Percentiles rank a stretch among this genome's conserved stretches.
These are phyloP conservation scores for Nesometra sesokonis DNA, from an alignment of 35 echinoderm and acorn worm species.

Conservation along the genomic window DNA sequence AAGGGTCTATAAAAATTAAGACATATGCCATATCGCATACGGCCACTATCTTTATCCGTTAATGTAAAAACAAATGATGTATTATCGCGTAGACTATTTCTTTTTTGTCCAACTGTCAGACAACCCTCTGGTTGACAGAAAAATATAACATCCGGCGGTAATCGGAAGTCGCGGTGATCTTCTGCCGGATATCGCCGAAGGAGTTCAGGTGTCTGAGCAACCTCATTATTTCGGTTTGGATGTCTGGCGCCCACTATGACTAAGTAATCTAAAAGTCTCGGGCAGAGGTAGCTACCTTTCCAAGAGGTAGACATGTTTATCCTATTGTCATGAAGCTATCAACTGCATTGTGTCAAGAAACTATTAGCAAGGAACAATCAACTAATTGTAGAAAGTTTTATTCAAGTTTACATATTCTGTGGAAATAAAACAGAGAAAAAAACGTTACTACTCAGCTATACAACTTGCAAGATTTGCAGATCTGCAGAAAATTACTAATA, in stretches of 20 bases:
- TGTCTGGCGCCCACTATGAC: conserved; percentile 71
- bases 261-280: conserved; percentile 79
- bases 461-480: too few species aligned
- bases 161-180: conserved; percentile 69
- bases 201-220: conserved; percentile 86
- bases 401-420: too few species aligned
- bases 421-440: too few species aligned
- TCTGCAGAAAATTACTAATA: too few species aligned
- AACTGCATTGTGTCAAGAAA: background rate
- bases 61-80: conserved; percentile 94
- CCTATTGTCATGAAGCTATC: background rate
- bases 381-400: too few species aligned
- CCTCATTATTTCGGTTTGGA: conserved; percentile 88
- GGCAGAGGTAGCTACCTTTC: conserved; percentile 51
- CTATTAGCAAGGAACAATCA: too few species aligned
- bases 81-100: conserved; percentile 59
- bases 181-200: conserved; percentile 65
- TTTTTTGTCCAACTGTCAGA: conserved; percentile 67
- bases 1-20: conserved; percentile 97
- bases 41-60: conserved; percentile 78
- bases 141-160: conserved; percentile 88
- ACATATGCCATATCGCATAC: conserved; percentile 81
- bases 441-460: too few species aligned
- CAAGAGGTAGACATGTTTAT: background rate
- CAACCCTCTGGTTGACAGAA: conserved; percentile 92